Evolutionary conservation across 2,888 invertebrate genomes (phyloP).

Genomic region (Oscheius sp.): DNA sequence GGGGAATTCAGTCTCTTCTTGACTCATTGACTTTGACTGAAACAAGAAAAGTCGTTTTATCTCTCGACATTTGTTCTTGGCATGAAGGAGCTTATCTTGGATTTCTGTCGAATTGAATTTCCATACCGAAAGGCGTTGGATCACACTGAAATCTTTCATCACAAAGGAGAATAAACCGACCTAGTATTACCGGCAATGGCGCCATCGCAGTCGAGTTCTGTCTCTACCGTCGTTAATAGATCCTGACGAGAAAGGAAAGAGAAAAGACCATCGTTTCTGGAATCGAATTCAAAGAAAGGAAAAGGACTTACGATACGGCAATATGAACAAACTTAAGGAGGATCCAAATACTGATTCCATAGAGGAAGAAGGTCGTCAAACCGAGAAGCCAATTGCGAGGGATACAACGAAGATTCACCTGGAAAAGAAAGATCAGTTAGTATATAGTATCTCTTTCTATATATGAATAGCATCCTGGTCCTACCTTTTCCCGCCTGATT

Average conservation of each 20-base stretch:
- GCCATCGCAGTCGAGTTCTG: background rate
- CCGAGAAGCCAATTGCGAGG: background rate
- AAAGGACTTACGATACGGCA: background rate
- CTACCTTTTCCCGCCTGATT: too few relatives aligned
- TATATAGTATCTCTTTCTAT: too few relatives aligned
- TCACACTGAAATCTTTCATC: background rate
- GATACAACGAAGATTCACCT: background rate
- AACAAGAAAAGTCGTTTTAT: conserved; percentile 38
- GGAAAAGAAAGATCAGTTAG: too few relatives aligned
- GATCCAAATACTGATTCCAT: background rate
- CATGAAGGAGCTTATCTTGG: background rate
- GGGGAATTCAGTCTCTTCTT: conserved; percentile 40
- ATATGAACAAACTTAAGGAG: background rate
- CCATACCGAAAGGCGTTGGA: background rate
- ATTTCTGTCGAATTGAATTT: background rate
- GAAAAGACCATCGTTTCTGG: background rate
- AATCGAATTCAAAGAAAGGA: background rate
- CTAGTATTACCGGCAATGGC: background rate
- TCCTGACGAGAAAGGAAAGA: too few relatives aligned
- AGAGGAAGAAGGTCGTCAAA: background rate
- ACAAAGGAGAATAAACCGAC: background rate
- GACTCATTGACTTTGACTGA: conserved; percentile 15
- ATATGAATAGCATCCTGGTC: too few relatives aligned
- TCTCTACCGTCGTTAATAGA: conserved; percentile 5
- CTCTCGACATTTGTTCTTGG: conserved; percentile 18